Conservation (phyloP, 2,113 vertebrate species). For the Seriola dumerili region DNA sequence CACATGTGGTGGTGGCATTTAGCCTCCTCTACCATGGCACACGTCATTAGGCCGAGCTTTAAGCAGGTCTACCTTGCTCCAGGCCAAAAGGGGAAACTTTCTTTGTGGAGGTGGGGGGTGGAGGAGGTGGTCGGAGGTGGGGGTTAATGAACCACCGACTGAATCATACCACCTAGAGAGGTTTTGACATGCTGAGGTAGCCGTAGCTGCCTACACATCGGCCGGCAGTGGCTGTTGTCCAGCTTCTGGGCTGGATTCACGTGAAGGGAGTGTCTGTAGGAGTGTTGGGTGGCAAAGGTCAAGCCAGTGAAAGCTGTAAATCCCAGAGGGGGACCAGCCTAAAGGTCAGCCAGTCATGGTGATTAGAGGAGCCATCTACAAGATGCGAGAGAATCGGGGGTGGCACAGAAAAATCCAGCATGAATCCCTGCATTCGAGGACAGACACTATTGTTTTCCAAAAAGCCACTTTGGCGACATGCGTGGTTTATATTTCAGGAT, state of each 20-base stretch:
- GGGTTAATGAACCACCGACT: slow-evolving; percentile 77
- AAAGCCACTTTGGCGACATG: slow-evolving; percentile 65
- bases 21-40: slow-evolving; percentile 77
- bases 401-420: slow-evolving; percentile 62
- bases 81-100: slow-evolving; percentile 78
- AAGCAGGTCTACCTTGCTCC: slow-evolving; percentile 79
- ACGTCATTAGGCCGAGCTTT: slow-evolving; percentile 84
- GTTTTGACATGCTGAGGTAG: slow-evolving; percentile 80
- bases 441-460: slow-evolving; percentile 77
- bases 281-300: slow-evolving; percentile 77
- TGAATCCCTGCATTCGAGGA: slow-evolving; percentile 50
- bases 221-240: slow-evolving; percentile 56
- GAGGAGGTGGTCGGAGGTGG: slow-evolving; percentile 62
- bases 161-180: slow-evolving; percentile 82
- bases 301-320: slow-evolving; percentile 83
- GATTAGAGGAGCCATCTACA: slow-evolving; percentile 77
- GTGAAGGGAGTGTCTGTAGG: slow-evolving; percentile 77
- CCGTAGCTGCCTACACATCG: slow-evolving; percentile 59
- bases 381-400: slow-evolving; percentile 75
- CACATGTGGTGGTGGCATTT: slow-evolving; percentile 83
- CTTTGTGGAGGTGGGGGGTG: slow-evolving; percentile 68
- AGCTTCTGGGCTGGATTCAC: slow-evolving; percentile 57
- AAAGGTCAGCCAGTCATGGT: slow-evolving; percentile 81
- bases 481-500: slow-evolving; percentile 70
- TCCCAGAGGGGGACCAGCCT: slow-evolving; percentile 77